These are phyloP conservation scores for Xestia c-nigrum DNA, from an alignment of 2,888 invertebrate genomes.

Conservation along the genomic window DNA sequence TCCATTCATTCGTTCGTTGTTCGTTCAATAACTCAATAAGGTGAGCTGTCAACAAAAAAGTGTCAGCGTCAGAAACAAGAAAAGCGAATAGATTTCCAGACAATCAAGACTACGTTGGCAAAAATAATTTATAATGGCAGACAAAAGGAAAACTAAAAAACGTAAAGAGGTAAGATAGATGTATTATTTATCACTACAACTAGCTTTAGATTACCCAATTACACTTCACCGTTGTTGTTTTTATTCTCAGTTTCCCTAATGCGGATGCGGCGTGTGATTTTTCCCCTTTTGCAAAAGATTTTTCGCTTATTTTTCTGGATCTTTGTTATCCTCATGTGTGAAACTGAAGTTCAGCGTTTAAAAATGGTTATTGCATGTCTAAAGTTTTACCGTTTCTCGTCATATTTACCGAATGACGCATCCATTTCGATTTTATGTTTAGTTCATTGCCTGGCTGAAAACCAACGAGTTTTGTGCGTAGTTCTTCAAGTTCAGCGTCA, in stretches of 20 bases:
- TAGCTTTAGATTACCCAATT: background rate
- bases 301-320: constrained; percentile 34
- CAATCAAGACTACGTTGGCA: constrained; percentile 78
- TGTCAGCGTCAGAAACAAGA: constrained; percentile 69
- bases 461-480: constrained; percentile 75
- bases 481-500: constrained; percentile 73
- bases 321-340: background rate
- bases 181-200: background rate
- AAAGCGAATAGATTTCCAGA: constrained; percentile 65
- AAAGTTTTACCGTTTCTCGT: constrained; percentile 45
- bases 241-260: constrained; percentile 58
- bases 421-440: constrained; percentile 70
- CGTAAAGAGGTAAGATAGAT: constrained; percentile 85
- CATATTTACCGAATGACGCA: constrained; percentile 72
- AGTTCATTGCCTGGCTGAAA: constrained; percentile 71
- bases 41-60: constrained; percentile 64
- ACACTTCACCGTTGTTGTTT: constrained; percentile 48
- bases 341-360: background rate
- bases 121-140: constrained; percentile 85
- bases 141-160: constrained; percentile 88
- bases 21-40: too few species aligned
- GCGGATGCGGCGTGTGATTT: constrained; percentile 66
- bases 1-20: constrained; percentile 34
- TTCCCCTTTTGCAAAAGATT: constrained; percentile 51
- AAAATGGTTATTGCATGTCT: constrained; percentile 25